Base-by-base conservation (phyloP, 2,797 vertebrate species). In the Acanthurus lineatus region DNA sequence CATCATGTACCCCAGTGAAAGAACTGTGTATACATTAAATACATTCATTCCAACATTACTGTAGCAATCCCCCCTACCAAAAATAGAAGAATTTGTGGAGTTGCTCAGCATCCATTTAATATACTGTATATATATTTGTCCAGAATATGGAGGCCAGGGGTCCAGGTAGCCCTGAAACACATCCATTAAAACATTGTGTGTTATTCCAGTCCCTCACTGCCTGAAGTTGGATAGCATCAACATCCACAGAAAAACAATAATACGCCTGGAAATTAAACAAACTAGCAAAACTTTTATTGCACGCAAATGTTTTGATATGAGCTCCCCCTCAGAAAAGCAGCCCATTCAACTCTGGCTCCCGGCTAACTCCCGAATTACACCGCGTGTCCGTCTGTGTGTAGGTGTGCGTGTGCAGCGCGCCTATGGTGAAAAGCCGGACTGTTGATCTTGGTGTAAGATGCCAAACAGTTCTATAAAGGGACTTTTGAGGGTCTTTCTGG, bases 391-490 rank as follows among this genome's bases (percentile, higher is more conserved):
- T 42, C 2, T 53, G 79, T 76, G 48, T 66, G 59, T 20, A 22
- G n/a, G 66, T 66, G 79, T 61, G 19, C 22, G 71, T 70, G 71
- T 58, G 77, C 35, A 65, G 82, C 48, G 64, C 15, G 25, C 3
- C 48, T 38, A 47, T 72, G 82, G 79, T 84, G 78, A 91, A 91
- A 92, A 90, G 86, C 88, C 80, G 84, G 78, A 85, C 86, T 93
- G 92, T 92, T 91, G 89, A 88, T 92, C 77, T 85, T 89, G 68
- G 89, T 88, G 68, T 79, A 66, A 59, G 89, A 89, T 90, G 91
- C 90, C 92, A 94, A 94, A 88, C 69, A 32, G 73, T 76, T 79
- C 90, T 85, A 93, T 93, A 91, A 94, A 93, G 88, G 54, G 80
- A 92, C 91, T 87, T 93, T 95, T 94, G 88, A 93, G 91, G 91